Conservation (phyloP, 2,888 invertebrate genomes). For the Drosophila multiciliata region DNA sequence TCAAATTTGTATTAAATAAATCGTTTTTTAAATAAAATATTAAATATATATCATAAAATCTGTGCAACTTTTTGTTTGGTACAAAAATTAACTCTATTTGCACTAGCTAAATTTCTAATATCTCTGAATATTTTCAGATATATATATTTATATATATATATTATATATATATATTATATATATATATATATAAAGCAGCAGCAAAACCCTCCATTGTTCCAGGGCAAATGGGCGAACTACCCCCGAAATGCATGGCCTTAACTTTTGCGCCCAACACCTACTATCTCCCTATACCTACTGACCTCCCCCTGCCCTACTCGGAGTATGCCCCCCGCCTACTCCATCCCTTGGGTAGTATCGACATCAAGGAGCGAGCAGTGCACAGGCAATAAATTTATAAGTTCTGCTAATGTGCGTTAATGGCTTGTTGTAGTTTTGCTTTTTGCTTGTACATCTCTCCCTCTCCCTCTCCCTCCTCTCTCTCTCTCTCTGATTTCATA, state of each 20-base stretch:
- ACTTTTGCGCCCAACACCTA: slow-evolving; percentile 10
- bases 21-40: too few species aligned
- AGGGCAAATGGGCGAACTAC: slow-evolving; percentile 6
- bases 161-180: slow-evolving; percentile 17
- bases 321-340: not conserved
- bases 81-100: too few species aligned
- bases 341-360: slow-evolving; percentile 17
- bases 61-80: too few species aligned
- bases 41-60: too few species aligned
- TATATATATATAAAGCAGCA: slow-evolving; percentile 10
- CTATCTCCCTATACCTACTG: not conserved
- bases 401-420: slow-evolving; percentile 79
- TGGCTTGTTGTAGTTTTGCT: slow-evolving; percentile 76
- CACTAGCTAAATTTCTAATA: too few species aligned
- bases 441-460: slow-evolving; percentile 17
- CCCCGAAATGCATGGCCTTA: slow-evolving; percentile 6
- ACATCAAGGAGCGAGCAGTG: slow-evolving; percentile 20
- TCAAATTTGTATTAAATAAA: too few species aligned
- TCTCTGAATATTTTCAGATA: not conserved
- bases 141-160: slow-evolving; percentile 8
- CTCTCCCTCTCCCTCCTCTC: not conserved
- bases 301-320: not conserved
- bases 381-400: slow-evolving; percentile 77
- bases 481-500: not conserved
- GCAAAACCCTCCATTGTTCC: slow-evolving; percentile 39